Base-by-base conservation (phyloP, 92 coral and sea anemone genomes). In the Paramuricea clavata region DNA sequence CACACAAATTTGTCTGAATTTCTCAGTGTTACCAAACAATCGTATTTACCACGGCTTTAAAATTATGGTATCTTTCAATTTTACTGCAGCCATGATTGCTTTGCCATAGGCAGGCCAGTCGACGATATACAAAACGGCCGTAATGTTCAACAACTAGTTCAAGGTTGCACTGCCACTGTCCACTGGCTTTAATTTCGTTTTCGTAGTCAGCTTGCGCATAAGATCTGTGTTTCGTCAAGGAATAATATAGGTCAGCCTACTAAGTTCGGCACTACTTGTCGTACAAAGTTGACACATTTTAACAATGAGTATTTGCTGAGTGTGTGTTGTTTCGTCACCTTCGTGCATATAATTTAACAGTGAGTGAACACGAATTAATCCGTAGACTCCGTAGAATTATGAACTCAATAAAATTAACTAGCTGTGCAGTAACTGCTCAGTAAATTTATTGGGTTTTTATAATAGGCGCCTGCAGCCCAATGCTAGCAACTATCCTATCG, bases 341-440 rank as follows among this genome's bases (percentile, higher is more conserved):
- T 31, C 39, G 3, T 31, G 72, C 72, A 65, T 65, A 31, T 65
- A 65, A 65, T 65, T 65, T 65, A 65, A 65, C 72, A 25, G 72
- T 12, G 21, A 65, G 36, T 65, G 72, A 65, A 7, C 72, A 65
- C 28, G 62, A 28, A 27, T 19, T 27, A n/a, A n/a, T n/a, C n/a
- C n/a, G n/a, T n/a, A n/a, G n/a, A n/a, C n/a, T n/a, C n/a, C n/a
- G n/a, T n/a, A n/a, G n/a, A n/a, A n/a, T n/a, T n/a, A n/a, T n/a
- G n/a, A n/a, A n/a, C n/a, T n/a, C n/a, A n/a, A n/a, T n/a, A n/a
- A n/a, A n/a, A n/a, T n/a, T n/a, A 36, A 8, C 42, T 36, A 36
- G 8, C 42, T 36, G 42, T 36, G 8, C 42, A 36, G 42, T 36
- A 36, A 36, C 42, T 36, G 42, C 8, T 2, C 42, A 36, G n/a